Base-by-base conservation (phyloP, 2,113 vertebrate genomes). In the Xiphophorus maculatus region DNA sequence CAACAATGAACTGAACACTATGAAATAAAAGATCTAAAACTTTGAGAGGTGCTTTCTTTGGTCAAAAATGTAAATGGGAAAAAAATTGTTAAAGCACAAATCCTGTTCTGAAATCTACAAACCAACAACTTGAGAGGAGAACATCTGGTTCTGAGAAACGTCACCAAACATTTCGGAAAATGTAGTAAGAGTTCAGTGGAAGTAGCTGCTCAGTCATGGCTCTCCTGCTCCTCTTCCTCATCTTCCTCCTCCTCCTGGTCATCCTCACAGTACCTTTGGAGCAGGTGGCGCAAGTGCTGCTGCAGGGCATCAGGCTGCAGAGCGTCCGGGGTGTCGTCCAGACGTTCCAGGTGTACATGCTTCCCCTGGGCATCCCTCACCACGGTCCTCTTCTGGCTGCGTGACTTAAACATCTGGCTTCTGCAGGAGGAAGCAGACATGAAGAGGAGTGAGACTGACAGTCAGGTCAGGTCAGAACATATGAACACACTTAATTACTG, bases 321-420 rank as follows among this genome's bases (percentile, higher is more conserved):
- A 19, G 95, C 93, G 80, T 95, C 95, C 9, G 95, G 95, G 60
- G 93, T 92, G 88, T 97, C 96, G 84, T 97, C 96, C 94, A 97
- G 92, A 72, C 93, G 94, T 93, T 98, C 96, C 90, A 97, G 89
- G 78, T 94, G 95, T 85, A 96, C 90, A 0, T 90, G 95, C 91
- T 96, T 97, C 88, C 96, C 95, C 22, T 86, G 94, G 93, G 71
- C 91, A 66, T 97, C 96, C 94, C 94, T 96, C 95, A 97, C 96
- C 94, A 97, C 96, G n/a, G 96, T 97, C 95, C 96, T 97, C 96
- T 96, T 97, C 95, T 96, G 96, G 13, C 94, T 96, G 66, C 90
- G 93, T 32, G 92, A 94, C 93, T 97, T 98, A 98, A 44, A 94
- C 95, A 98, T 96, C 28, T 81, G 95, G 83, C 96, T 97, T 95